Evolutionary conservation across 1,140 invertebrate genomes (phyloP), one percentile per base, ranked within the genome.

Genomic region (Oreohelix idahoensis): DNA sequence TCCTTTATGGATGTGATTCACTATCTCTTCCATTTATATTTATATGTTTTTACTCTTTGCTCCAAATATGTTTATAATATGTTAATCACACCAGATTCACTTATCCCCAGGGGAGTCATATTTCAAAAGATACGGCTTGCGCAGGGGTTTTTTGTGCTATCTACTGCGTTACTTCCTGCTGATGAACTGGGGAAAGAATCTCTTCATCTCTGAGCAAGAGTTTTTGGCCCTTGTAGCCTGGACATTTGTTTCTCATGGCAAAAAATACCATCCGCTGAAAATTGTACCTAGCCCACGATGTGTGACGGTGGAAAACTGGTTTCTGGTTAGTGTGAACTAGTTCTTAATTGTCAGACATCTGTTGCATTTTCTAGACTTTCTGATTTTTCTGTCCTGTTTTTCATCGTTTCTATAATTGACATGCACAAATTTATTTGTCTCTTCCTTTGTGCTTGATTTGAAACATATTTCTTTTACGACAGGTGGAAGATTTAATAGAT

Each of bases 111-210:
- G 23, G 13, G 2, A 11, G 17, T 66, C 77, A 36, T 92, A 87
- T 86, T 89, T 90, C 85, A 87, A 91, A 23, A 84, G 85, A 29
- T 91, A 90, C 83, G 91, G 90, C 17, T 79, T 88, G 10, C 87
- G 88, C 74, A 89, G 83, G 80, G 90, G 91, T 11, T 92, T 91
- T 81, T 86, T 88, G 1, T 88, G 87, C 45, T 89, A 89, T 75
- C 32, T 91, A 5, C 84, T 92, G 23, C 87, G 91, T 2, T 92
- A 91, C 82, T 92, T 92, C 83, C 85, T 92, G 0, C 32, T 88
- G 17, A 84, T 90, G 42, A 92, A 90, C 87, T 89, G 89, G 89
- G 87, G 84, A 1, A 78, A 84, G 66, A 90, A 91, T 80, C 86
- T 92, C 32, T 75, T 84, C 76, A 58, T 92, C 0, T 85, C 84